Base-by-base conservation (phyloP, 2,113 vertebrate species). In the Pelusios castaneus region DNA sequence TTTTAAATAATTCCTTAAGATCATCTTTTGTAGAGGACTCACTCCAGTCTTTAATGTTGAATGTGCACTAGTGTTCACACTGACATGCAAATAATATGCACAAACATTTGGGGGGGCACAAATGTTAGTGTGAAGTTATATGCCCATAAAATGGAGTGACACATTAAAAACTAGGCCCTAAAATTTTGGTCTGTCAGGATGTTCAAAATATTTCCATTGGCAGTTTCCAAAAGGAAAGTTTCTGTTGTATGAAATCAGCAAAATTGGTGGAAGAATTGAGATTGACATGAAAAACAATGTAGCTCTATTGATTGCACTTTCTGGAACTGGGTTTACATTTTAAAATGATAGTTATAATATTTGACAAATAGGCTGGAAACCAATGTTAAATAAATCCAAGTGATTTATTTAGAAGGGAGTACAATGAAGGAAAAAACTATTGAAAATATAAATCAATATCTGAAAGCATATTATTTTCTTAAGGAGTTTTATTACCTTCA, bases 211-310 rank as follows among this genome's bases (percentile, higher is more conserved):
- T 85, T 94, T 85, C 38, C 8, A 34, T 24, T 14, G 5, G 29
- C 3, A 91, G 10, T 56, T 89, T 89, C 83, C 38, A 41, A 89
- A 94, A 93, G 34, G 29, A 67, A 83, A 90, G 38, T 2, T 45
- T 91, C 82, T 86, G 10, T 70, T 73, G 5, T 52, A 49, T 6
- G 45, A 82, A 34, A 84, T 73, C 51, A 90, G 19, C 31, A 25
- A 56, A 91, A 88, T 3, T 96, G 85, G 89, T 91, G 31, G 89
- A 95, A 87, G 41, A 91, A 31, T 76, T 93, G 54, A 75, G 34
- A 84, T 51, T 60, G 38, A 88, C 25, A 55, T 67, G 17, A 52
- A 52, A 52, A 52, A 5, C 51, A 52, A 3, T 41, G 51, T 0
- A 3, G 24, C 73, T 88, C 73, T 91, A 91, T 76, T 0, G 16